Conservation (phyloP, 1,140 invertebrate genomes). For the Steinernema feltiae region DNA sequence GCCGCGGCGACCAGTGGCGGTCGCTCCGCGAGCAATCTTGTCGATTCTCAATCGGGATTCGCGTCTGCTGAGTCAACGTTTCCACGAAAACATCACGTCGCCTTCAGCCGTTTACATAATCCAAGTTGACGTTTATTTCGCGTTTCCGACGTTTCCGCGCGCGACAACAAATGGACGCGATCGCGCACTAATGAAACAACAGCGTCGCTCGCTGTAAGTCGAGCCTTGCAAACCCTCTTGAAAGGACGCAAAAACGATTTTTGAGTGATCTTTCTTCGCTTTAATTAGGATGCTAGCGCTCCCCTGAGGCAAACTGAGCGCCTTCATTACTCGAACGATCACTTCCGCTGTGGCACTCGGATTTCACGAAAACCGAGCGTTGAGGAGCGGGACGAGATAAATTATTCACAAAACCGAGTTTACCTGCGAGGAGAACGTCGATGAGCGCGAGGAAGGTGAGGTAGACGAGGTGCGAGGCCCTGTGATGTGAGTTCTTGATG, state of each 20-base stretch:
- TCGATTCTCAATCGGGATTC: too few relatives aligned
- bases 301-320: not conserved
- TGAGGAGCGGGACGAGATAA: too few relatives aligned
- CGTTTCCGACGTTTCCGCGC: too few relatives aligned
- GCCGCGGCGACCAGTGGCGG: too few relatives aligned
- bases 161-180: too few relatives aligned
- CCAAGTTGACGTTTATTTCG: not conserved
- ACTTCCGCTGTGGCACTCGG: too few relatives aligned
- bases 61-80: too few relatives aligned
- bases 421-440: conserved; percentile 47
- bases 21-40: too few relatives aligned
- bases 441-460: conserved; percentile 50
- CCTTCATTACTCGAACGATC: not conserved
- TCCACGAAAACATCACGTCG: not conserved
- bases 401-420: too few relatives aligned
- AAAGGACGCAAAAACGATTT: not conserved
- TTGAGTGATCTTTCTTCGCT: not conserved
- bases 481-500: conserved; percentile 35
- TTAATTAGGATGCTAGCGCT: not conserved
- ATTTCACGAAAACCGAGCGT: conserved; percentile 12
- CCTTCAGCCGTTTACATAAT: conserved; percentile 12
- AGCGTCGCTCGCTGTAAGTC: too few relatives aligned
- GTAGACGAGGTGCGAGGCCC: conserved; percentile 48
- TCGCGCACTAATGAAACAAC: too few relatives aligned
- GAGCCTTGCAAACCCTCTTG: too few relatives aligned